Percentiles rank a stretch among this genome's conserved stretches.
Evolutionary conservation across 2,113 vertebrate genomes (phyloP).

Genomic region (Solea senegalensis): DNA sequence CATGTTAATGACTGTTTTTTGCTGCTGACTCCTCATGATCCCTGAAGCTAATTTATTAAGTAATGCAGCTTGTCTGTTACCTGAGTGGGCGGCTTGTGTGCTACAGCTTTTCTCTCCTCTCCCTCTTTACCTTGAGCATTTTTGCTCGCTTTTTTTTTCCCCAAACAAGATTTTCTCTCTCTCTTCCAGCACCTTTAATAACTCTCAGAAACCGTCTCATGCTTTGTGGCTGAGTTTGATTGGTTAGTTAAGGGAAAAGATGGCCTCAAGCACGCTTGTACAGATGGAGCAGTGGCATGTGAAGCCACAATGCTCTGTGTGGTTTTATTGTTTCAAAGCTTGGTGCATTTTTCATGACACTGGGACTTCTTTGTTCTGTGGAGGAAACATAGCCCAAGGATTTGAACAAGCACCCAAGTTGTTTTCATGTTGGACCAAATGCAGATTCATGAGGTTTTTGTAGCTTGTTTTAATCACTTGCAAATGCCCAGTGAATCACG

Average conservation of each 20-base stretch:
- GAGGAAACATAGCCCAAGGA: background rate
- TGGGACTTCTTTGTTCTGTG: conserved; percentile 8
- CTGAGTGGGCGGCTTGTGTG: conserved; percentile 56
- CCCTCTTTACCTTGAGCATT: conserved; percentile 46
- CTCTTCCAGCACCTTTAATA: conserved; percentile 20
- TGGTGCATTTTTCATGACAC: conserved; percentile 23
- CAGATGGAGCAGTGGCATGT: conserved; percentile 30
- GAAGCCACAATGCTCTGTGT: conserved; percentile 21
- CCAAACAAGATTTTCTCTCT: conserved; percentile 27
- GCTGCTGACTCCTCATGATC: conserved; percentile 20
- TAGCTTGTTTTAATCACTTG: conserved; percentile 23
- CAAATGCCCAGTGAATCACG: conserved; percentile 26
- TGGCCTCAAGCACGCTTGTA: conserved; percentile 23
- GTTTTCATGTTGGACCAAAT: background rate
- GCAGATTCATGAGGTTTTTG: conserved; percentile 1
- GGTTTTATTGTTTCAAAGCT: conserved; percentile 38
- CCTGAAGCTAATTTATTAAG: conserved; percentile 46
- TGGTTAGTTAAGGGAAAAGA: conserved; percentile 37
- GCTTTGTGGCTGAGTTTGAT: conserved; percentile 27
- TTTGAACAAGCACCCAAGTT: conserved; percentile 1
- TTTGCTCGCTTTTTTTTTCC: conserved; percentile 4
- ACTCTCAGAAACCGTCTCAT: conserved; percentile 1
- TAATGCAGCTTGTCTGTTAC: conserved; percentile 42
- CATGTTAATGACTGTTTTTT: conserved; percentile 24
- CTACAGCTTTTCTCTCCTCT: conserved; percentile 38